Base-by-base conservation (phyloP, 2,888 invertebrate genomes). In the Ptilodon capucinus region DNA sequence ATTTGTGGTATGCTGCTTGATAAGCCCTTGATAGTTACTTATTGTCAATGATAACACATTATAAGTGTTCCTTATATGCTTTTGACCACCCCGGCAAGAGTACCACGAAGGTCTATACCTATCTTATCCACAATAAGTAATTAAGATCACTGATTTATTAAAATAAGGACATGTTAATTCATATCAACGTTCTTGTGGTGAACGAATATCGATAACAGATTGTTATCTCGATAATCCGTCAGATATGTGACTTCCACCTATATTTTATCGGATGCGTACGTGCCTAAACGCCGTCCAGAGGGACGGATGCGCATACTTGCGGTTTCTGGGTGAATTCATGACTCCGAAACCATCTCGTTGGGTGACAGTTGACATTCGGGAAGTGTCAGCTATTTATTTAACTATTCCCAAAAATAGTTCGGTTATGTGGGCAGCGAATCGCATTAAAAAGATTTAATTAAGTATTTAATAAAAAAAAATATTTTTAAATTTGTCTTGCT, bases 1-100 rank as follows among this genome's bases (percentile, higher is more conserved):
- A 53, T 61, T 50, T 60, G 52, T 66, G 60, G 60, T 61, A 67
- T 66, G 62, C 63, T 57, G 52, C 61, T 55, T 54, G 66, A 69
- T 64, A 60, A 59, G 30, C 42, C 19, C 5, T 39, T n/a, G 17
- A 35, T 35, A 35, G 34, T 35, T 8, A 35, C 16, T 38, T 19
- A 38, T n/a, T 19, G 19, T 38, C 14, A 6, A 34, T 14, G 4
- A 13, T 34, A 34, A 2, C 14, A 4, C 11, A 3, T 11, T n/a
- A n/a, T n/a, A 16, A 34, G 34, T 34, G 14, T 34, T 34, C 6
- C n/a, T 28, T 28, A 28, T 11, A 2, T 9, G 25, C 25, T 28
- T n/a, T 28, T n/a, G 28, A 28, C 28, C 28, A 28, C 28, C 7
- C 2, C 28, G n/a, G n/a, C n/a, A n/a, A n/a, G n/a, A n/a, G n/a